These are phyloP conservation scores for Drosophila falleni DNA, from an alignment of 2,888 invertebrate genomes.

Conservation along the genomic window DNA sequence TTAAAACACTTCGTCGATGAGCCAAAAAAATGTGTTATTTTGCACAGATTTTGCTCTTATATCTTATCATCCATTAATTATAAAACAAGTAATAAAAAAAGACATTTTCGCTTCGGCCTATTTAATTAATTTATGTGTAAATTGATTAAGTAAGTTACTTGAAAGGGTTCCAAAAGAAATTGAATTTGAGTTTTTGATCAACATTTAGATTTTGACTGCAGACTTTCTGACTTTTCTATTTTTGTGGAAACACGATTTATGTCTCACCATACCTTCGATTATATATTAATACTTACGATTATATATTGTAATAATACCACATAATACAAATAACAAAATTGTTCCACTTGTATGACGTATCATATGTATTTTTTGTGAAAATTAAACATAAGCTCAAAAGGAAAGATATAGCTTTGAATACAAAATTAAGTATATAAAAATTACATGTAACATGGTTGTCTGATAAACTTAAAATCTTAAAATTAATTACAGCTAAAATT, in stretches of 20 bases:
- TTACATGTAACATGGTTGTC: slow-evolving; percentile 46
- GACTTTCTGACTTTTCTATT: too few species aligned
- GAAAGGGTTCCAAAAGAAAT: too few species aligned
- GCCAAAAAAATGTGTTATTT: too few species aligned
- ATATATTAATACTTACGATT: not conserved
- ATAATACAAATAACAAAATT: not conserved
- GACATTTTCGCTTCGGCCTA: too few species aligned
- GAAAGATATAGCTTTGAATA: slow-evolving; percentile 34
- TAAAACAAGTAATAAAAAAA: too few species aligned
- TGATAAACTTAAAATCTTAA: slow-evolving; percentile 41
- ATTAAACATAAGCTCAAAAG: slow-evolving; percentile 45
- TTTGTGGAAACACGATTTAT: not conserved
- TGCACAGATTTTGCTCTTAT: too few species aligned
- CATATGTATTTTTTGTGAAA: slow-evolving; percentile 45
- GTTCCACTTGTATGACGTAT: slow-evolving; percentile 22
- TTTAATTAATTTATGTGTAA: too few species aligned
- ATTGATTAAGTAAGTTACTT: too few species aligned
- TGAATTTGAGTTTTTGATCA: too few species aligned
- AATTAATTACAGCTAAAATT: slow-evolving; percentile 46
- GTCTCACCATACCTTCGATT: not conserved
- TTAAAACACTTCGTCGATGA: too few species aligned
- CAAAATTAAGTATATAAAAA: slow-evolving; percentile 46
- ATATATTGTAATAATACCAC: not conserved
- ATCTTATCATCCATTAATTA: too few species aligned
- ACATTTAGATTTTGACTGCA: too few species aligned